Evolutionary conservation across 2,113 vertebrate species (phyloP).

Genomic region (Taxidea taxus): DNA sequence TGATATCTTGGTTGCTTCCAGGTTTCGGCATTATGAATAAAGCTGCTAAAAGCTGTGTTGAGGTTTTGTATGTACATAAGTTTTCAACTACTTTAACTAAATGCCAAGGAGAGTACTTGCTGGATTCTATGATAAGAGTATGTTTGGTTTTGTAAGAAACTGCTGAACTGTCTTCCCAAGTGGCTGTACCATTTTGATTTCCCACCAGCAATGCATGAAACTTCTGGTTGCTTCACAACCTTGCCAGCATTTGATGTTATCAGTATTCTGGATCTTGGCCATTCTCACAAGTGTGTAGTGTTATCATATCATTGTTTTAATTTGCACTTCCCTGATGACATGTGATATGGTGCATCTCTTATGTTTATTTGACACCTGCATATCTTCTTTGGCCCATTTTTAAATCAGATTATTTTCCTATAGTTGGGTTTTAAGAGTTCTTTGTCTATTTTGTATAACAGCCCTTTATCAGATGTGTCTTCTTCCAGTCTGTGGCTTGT

Average conservation of each 20-base stretch:
- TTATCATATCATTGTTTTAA: not conserved
- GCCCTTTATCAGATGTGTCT: not conserved
- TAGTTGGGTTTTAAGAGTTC: not conserved
- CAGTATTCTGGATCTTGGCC: not conserved
- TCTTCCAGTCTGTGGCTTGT: not conserved
- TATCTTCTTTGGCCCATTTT: not conserved
- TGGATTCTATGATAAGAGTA: not conserved
- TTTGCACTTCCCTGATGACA: not conserved
- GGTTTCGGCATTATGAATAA: not conserved
- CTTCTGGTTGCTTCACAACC: not conserved
- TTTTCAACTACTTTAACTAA: not conserved
- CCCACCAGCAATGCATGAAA: not conserved
- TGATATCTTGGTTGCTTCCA: not conserved
- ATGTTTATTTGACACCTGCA: not conserved
- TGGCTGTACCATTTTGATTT: not conserved
- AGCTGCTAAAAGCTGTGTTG: not conserved
- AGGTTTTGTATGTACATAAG: not conserved
- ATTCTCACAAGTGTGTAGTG: not conserved
- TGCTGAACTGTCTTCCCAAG: not conserved
- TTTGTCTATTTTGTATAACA: not conserved
- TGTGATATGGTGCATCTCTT: not conserved
- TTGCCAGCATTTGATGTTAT: not conserved
- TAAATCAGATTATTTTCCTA: not conserved
- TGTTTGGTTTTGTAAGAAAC: not conserved
- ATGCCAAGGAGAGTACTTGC: not conserved